phyloP scores from a whole-genome alignment of 2,113 vertebrate species.

The Rutilus rutilus region DNA sequence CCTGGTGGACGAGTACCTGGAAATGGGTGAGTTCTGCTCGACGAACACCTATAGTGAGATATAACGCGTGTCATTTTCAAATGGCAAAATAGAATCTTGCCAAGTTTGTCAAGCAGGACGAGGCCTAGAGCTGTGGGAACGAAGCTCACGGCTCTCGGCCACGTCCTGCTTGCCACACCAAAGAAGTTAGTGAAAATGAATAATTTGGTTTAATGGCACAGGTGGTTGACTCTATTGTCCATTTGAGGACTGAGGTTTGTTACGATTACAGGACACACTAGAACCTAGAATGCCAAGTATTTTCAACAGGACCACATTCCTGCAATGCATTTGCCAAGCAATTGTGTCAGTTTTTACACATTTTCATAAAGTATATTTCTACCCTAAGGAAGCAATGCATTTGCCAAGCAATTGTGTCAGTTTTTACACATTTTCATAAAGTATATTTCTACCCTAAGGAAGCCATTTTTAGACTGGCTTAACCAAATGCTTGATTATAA shows the following conservation, averaged over 20 bases:
- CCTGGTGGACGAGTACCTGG: slow-evolving; percentile 95
- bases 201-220: background rate
- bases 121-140: too few species aligned
- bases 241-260: background rate
- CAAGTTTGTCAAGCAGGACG: too few species aligned
- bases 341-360: background rate
- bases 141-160: too few species aligned
- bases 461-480: background rate
- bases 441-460: background rate
- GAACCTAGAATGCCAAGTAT: background rate
- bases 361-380: background rate
- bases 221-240: background rate
- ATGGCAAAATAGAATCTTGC: background rate
- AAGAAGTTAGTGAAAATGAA: background rate
- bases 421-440: background rate
- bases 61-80: background rate
- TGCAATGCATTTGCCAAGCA: background rate
- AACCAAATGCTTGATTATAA: background rate
- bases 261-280: background rate
- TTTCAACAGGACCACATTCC: background rate
- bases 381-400: background rate
- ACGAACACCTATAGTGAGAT: background rate
- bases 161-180: too few species aligned
- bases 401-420: background rate
- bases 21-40: slow-evolving; percentile 86